Conservation (phyloP, 2,888 invertebrate species). For the Spilosoma lubricipeda region DNA sequence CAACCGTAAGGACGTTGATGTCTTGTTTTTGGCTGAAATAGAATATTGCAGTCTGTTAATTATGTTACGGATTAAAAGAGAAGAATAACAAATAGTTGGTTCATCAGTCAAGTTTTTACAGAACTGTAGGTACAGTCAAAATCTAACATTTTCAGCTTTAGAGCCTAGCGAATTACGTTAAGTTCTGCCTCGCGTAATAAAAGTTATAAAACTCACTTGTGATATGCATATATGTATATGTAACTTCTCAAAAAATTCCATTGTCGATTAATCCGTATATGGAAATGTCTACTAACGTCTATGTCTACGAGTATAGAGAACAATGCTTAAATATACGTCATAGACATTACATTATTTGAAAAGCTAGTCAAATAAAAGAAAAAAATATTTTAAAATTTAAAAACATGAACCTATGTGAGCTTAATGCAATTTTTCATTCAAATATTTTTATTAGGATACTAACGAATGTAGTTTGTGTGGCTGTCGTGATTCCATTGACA, state of each 20-base stretch:
- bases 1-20: slow-evolving; percentile 92
- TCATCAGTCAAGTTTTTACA: background rate
- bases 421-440: background rate
- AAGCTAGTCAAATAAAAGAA: no score
- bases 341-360: no score
- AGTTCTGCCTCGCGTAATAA: no score
- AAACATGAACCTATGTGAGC: background rate
- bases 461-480: slow-evolving; percentile 93
- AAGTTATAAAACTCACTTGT: no score
- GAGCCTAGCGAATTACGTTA: no score
- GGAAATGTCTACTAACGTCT: no score
- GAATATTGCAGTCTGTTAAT: background rate
- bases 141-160: background rate
- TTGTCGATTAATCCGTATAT: no score
- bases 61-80: background rate
- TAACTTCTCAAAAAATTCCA: no score
- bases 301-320: no score
- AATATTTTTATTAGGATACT: slow-evolving; percentile 64
- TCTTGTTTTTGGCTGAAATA: slow-evolving; percentile 90
- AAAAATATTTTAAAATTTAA: no score
- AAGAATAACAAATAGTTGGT: background rate
- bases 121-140: background rate
- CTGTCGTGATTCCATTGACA: slow-evolving; percentile 87
- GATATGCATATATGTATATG: no score
- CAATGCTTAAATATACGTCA: no score